Evolutionary conservation across 2,888 invertebrate species (phyloP).

Genomic region (Tenthredo amoena): DNA sequence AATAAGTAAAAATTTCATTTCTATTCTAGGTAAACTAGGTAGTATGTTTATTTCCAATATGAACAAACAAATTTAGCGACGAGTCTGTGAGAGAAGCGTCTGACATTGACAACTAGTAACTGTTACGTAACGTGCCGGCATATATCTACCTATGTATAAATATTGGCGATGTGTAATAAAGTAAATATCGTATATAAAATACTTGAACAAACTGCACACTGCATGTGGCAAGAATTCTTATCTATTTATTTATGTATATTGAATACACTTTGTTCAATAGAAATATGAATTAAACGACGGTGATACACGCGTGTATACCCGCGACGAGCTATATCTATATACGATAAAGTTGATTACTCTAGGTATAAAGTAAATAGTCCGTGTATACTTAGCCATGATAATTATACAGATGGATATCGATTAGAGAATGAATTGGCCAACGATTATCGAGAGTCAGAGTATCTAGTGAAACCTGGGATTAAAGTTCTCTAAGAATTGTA

Average conservation of each 20-base stretch:
- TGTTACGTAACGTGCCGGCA: not conserved
- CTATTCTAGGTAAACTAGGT: not conserved
- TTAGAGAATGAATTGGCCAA: not conserved
- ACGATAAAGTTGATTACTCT: not conserved
- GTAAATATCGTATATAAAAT: not conserved
- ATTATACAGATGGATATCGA: not conserved
- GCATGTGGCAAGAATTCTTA: not conserved
- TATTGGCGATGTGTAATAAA: not conserved
- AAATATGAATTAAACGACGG: not conserved
- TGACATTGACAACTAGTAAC: conserved; percentile 3
- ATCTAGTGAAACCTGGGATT: too few species aligned
- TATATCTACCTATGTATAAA: not conserved
- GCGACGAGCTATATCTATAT: not conserved
- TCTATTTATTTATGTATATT: not conserved
- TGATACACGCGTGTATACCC: not conserved
- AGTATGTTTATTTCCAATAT: not conserved
- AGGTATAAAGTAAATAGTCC: not conserved
- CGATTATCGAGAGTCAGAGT: too few species aligned
- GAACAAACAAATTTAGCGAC: not conserved
- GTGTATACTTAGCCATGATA: not conserved
- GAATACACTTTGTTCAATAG: not conserved
- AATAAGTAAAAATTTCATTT: too few species aligned
- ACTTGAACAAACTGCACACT: not conserved
- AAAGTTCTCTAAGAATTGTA: too few species aligned
- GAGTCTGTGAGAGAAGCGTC: not conserved